These are phyloP conservation scores for Scaptodrosophila lebanonensis DNA, from an alignment of 1,140 invertebrate species.

Conservation along the genomic window DNA sequence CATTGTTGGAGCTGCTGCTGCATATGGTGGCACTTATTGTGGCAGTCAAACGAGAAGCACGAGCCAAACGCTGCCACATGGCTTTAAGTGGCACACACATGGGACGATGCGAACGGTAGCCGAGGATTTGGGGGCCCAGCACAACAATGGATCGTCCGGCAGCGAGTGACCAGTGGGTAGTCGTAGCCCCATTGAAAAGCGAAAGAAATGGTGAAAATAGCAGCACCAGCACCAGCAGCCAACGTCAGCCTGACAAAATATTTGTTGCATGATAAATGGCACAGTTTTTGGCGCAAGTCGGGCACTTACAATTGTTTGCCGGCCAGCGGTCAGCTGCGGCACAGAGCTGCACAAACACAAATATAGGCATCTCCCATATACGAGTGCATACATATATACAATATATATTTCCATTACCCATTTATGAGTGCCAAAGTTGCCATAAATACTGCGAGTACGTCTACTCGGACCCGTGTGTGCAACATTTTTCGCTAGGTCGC, in stretches of 20 bases:
- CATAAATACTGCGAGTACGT: too few relatives aligned
- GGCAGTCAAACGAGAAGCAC: slow-evolving; percentile 51
- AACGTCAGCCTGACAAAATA: slow-evolving; percentile 68
- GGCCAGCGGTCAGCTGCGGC: slow-evolving; percentile 23
- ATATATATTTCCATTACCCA: too few relatives aligned
- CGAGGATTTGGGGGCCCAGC: slow-evolving; percentile 41
- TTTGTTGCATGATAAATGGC: slow-evolving; percentile 73
- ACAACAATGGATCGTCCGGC: slow-evolving; percentile 37
- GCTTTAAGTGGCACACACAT: slow-evolving; percentile 27
- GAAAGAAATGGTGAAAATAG: slow-evolving; percentile 72
- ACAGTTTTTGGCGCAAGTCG: slow-evolving; percentile 65
- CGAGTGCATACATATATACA: slow-evolving; percentile 17
- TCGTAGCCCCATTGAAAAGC: slow-evolving; percentile 59
- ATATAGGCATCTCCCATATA: slow-evolving; percentile 57
- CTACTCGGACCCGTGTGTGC: slow-evolving; percentile 11
- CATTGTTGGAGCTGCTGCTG: too few relatives aligned
- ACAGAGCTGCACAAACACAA: too few relatives aligned
- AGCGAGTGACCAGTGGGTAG: slow-evolving; percentile 8
- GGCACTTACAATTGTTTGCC: slow-evolving; percentile 58
- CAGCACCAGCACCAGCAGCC: slow-evolving; percentile 44
- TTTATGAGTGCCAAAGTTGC: too few relatives aligned
- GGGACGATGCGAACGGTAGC: slow-evolving; percentile 44
- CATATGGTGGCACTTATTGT: slow-evolving; percentile 35
- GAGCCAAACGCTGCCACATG: slow-evolving; percentile 30
- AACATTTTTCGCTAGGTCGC: slow-evolving; percentile 55